These are phyloP conservation scores for Oxytorus armatus DNA, from an alignment of 2,888 invertebrate species.

Conservation along the genomic window DNA sequence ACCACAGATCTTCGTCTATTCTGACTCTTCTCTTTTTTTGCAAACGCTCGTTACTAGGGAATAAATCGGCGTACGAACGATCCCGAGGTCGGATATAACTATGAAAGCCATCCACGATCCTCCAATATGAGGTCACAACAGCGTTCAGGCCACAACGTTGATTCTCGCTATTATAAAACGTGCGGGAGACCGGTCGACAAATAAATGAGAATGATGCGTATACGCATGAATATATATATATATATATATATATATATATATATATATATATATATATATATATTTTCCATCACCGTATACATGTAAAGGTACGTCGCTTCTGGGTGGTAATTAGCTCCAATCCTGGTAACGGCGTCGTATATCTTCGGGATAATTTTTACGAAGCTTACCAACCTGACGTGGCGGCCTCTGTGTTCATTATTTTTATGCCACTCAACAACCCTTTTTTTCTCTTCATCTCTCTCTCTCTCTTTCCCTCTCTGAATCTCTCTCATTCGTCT, in stretches of 20 bases:
- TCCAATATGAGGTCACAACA: background rate
- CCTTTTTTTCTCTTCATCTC: slow-evolving; percentile 46
- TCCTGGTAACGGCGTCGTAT: slow-evolving; percentile 81
- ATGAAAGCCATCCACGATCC: background rate
- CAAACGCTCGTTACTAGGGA: slow-evolving; percentile 77
- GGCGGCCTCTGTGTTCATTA: slow-evolving; percentile 78
- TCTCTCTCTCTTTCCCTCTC: slow-evolving; percentile 44
- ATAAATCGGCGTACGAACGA: slow-evolving; percentile 74
- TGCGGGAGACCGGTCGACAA: slow-evolving; percentile 17
- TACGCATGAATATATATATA: slow-evolving; percentile 19
- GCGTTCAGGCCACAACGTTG: slow-evolving; percentile 30
- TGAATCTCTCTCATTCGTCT: no score
- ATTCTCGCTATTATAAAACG: slow-evolving; percentile 46
- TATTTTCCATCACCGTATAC: no score
- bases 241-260: slow-evolving; percentile 6
- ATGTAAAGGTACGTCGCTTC: slow-evolving; percentile 80
- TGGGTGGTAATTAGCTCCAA: slow-evolving; percentile 83
- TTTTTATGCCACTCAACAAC: slow-evolving; percentile 74
- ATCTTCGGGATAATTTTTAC: slow-evolving; percentile 80
- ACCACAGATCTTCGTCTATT: background rate
- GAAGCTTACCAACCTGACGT: slow-evolving; percentile 69
- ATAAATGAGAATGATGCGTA: slow-evolving; percentile 15
- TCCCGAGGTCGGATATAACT: slow-evolving; percentile 4
- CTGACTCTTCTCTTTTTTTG: slow-evolving; percentile 65
- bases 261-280: slow-evolving; percentile 6